Percentiles rank a stretch among this genome's conserved stretches.
Evolutionary conservation across 2,888 invertebrate genomes (phyloP).

Genomic region (Caenorhabditis wallacei): DNA sequence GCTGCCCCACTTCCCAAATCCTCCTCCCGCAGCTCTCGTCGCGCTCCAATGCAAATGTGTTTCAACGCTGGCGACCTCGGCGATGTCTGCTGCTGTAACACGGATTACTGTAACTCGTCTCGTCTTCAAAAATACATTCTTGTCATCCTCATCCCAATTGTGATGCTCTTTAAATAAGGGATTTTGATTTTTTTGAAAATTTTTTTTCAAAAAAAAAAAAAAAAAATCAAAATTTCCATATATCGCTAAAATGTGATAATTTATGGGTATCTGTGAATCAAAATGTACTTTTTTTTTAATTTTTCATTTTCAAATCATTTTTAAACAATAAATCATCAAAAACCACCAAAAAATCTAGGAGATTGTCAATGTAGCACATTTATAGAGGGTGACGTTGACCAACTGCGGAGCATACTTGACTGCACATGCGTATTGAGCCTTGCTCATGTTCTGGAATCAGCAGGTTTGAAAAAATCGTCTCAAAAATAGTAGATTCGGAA

Average conservation of each 20-base stretch:
- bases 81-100: slow-evolving; percentile 71
- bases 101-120: slow-evolving; percentile 68
- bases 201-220: not conserved
- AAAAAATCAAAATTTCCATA: too few relatives aligned
- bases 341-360: slow-evolving; percentile 4
- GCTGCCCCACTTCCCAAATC: slow-evolving; percentile 32
- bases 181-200: not conserved
- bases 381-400: slow-evolving; percentile 28
- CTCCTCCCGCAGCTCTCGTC: slow-evolving; percentile 33
- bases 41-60: slow-evolving; percentile 64
- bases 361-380: slow-evolving; percentile 46
- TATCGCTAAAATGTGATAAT: slow-evolving; percentile 30
- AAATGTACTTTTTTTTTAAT: not conserved
- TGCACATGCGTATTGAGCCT: slow-evolving; percentile 43
- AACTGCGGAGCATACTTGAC: slow-evolving; percentile 49
- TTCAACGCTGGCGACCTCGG: slow-evolving; percentile 71
- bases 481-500: too few relatives aligned
- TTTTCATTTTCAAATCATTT: not conserved
- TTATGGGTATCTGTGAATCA: slow-evolving; percentile 30
- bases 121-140: slow-evolving; percentile 9
- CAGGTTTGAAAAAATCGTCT: not conserved
- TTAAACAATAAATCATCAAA: not conserved
- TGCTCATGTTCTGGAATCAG: slow-evolving; percentile 25
- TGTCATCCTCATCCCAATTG: slow-evolving; percentile 12
- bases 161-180: not conserved